phyloP scores from a whole-genome alignment of 1,140 invertebrate genomes.

The Aleiodes sp. region DNA sequence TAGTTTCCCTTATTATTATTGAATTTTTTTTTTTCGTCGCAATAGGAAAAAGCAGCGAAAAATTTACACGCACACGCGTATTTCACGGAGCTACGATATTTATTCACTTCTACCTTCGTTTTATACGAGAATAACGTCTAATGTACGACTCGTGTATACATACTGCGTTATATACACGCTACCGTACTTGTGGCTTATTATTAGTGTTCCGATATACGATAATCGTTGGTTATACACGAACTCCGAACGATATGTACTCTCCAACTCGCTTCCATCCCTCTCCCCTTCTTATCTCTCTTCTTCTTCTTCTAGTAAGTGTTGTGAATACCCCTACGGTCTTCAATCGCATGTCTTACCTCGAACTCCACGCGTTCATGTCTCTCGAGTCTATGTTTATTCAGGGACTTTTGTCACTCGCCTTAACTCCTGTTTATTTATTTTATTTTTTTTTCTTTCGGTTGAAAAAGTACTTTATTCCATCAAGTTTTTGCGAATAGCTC shows the following conservation, averaged over 20 bases:
- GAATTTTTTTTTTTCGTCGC: slow-evolving; percentile 14
- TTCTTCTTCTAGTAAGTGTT: not conserved
- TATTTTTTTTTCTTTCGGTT: too few relatives aligned
- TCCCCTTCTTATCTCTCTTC: slow-evolving; percentile 1
- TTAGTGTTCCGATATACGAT: slow-evolving; percentile 28
- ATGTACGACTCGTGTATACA: not conserved
- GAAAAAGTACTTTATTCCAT: too few relatives aligned
- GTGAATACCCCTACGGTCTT: not conserved
- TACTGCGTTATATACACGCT: slow-evolving; percentile 15
- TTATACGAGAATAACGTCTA: slow-evolving; percentile 7
- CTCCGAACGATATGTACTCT: not conserved
- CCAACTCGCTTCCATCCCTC: too few relatives aligned
- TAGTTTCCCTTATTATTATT: slow-evolving; percentile 13
- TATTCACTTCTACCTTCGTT: slow-evolving; percentile 1
- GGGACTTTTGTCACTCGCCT: not conserved
- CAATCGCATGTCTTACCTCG: slow-evolving; percentile 12
- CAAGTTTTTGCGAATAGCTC: too few relatives aligned
- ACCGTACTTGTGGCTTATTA: slow-evolving; percentile 26
- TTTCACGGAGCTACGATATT: slow-evolving; percentile 3
- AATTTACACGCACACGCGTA: not conserved
- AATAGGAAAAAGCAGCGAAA: too few relatives aligned
- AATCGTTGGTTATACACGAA: slow-evolving; percentile 22
- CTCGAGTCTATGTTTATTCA: not conserved
- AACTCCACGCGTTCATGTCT: not conserved
- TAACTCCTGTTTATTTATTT: too few relatives aligned